These are phyloP conservation scores for Araneus ventricosus DNA, from an alignment of 1,140 invertebrate species.

Conservation along the genomic window DNA sequence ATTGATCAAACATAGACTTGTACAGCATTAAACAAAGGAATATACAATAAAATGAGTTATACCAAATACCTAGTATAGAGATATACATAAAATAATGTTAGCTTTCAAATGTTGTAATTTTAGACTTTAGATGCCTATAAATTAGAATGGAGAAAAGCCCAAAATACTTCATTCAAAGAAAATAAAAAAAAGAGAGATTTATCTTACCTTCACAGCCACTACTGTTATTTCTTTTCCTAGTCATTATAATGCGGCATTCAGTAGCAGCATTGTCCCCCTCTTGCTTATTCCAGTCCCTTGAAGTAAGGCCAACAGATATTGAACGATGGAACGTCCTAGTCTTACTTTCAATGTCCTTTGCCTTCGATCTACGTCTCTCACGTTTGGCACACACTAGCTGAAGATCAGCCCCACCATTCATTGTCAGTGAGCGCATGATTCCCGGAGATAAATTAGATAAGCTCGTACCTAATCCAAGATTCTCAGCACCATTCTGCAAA, in stretches of 20 bases:
- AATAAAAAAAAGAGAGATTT: no score
- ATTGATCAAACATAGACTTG: no score
- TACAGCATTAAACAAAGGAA: no score
- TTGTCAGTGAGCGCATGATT: conserved; percentile 74
- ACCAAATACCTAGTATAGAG: no score
- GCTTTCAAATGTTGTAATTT: no score
- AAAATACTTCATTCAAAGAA: no score
- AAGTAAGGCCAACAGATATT: conserved; percentile 85
- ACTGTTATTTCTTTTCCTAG: conserved; percentile 86
- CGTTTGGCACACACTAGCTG: conserved; percentile 43
- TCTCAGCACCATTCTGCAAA: conserved; percentile 75
- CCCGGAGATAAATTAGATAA: conserved; percentile 62
- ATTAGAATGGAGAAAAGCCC: no score
- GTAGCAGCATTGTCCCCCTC: conserved; percentile 80
- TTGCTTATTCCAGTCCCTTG: conserved; percentile 83
- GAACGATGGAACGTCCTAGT: conserved; percentile 84
- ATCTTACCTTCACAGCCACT: conserved; percentile 84
- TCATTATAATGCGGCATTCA: conserved; percentile 83
- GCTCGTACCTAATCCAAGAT: conserved; percentile 50
- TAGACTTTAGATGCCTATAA: no score
- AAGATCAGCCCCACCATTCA: conserved; percentile 73
- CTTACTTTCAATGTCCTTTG: conserved; percentile 76
- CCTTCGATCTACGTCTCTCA: conserved; percentile 80
- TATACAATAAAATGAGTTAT: no score
- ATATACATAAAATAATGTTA: no score